A percentile compares a stretch with the other conserved stretches of the same genome.
Evolutionary conservation across 2,113 vertebrate species (phyloP).

Genomic region (Scomber japonicus): DNA sequence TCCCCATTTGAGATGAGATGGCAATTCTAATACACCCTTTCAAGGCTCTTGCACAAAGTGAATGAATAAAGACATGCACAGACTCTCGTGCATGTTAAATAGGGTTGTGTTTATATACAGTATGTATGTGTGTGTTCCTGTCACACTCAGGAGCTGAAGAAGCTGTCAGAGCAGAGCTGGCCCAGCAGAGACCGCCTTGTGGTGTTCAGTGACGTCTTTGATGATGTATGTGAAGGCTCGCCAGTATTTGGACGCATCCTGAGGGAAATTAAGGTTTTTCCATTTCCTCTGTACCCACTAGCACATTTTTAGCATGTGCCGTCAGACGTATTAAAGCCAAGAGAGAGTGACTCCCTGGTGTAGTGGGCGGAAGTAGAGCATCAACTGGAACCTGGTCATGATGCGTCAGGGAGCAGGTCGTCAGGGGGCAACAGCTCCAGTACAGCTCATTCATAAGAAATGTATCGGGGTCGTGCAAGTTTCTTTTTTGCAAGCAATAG

Average conservation of each 20-base stretch:
- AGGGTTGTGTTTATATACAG: constrained; percentile 26
- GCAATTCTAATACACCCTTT: background rate
- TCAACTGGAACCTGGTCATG: constrained; percentile 57
- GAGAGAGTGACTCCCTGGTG: constrained; percentile 72
- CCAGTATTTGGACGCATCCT: constrained; percentile 86
- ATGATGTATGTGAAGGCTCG: constrained; percentile 85
- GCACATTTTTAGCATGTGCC: constrained; percentile 77
- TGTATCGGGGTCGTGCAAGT: constrained; percentile 9
- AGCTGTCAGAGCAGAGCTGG: constrained; percentile 63
- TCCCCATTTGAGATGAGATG: background rate
- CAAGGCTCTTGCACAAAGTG: constrained; percentile 13
- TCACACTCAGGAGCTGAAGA: constrained; percentile 79
- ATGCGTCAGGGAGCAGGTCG: constrained; percentile 52
- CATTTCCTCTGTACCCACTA: constrained; percentile 76
- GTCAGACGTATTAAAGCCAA: constrained; percentile 64
- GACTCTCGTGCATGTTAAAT: constrained; percentile 14
- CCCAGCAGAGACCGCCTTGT: constrained; percentile 77
- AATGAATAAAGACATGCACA: constrained; percentile 18
- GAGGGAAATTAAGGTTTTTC: constrained; percentile 88
- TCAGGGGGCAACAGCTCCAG: constrained; percentile 40
- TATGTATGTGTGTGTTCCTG: constrained; percentile 55
- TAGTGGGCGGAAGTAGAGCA: constrained; percentile 70
- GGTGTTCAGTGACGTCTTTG: constrained; percentile 84
- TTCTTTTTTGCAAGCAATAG: constrained; percentile 3
- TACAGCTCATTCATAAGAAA: constrained; percentile 36